Conservation (phyloP, 2,888 invertebrate genomes). For the Hofmannophila pseudospretella region DNA sequence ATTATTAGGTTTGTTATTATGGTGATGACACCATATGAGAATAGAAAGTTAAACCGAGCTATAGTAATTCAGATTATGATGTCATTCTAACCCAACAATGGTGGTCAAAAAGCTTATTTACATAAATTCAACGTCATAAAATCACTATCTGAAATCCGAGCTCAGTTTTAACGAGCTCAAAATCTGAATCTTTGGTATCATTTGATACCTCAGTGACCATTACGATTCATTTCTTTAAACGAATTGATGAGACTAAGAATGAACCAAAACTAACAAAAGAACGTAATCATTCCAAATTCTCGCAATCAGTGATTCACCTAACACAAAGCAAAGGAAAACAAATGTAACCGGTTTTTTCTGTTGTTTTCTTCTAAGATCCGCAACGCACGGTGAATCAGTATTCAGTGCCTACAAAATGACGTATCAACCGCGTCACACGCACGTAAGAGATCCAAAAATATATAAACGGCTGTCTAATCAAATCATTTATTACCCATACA, state of each 20-base stretch:
- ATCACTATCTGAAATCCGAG: conserved; percentile 3
- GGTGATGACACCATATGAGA: too few species aligned
- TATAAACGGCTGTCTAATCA: conserved; percentile 42
- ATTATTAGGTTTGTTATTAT: too few species aligned
- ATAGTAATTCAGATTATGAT: too few species aligned
- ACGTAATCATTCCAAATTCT: background rate
- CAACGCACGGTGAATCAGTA: conserved; percentile 26
- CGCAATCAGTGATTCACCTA: conserved; percentile 3
- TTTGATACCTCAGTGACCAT: background rate
- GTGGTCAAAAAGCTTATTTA: background rate
- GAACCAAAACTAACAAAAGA: background rate
- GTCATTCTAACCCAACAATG: background rate
- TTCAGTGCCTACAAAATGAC: conserved; percentile 25
- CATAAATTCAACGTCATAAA: background rate
- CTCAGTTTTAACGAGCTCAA: background rate
- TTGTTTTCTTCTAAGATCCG: conserved; percentile 5
- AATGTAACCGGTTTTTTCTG: conserved; percentile 4
- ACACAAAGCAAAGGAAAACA: conserved; percentile 2
- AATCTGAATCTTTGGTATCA: background rate
- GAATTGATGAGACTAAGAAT: background rate
- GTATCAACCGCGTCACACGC: conserved; percentile 32
- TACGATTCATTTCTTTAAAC: background rate
- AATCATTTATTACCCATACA: conserved; percentile 38
- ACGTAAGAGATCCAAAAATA: conserved; percentile 48
- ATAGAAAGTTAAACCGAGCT: too few species aligned